Percentiles rank a stretch among this genome's conserved stretches.
Conservation (phyloP, 2,797 vertebrate species). For the Percopsis omiscomaycus region DNA sequence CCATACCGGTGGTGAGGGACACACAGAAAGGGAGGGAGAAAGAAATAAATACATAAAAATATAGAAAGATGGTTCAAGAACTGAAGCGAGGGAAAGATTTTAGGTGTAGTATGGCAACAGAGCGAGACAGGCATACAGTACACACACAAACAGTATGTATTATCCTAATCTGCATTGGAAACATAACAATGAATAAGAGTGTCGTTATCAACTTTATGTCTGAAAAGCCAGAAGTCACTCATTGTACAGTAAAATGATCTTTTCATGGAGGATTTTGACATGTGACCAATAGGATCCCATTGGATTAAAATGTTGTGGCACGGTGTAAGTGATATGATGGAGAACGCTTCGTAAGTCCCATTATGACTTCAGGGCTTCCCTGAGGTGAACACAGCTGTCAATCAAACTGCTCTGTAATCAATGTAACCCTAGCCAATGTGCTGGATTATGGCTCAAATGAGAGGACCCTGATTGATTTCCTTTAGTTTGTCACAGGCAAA, state of each 20-base stretch:
- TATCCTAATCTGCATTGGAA: too few species aligned
- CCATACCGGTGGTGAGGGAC: not conserved
- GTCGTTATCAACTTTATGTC: not conserved
- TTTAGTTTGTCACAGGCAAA: slow-evolving; percentile 52
- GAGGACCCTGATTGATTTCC: slow-evolving; percentile 63
- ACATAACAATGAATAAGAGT: not conserved
- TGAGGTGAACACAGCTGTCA: slow-evolving; percentile 58
- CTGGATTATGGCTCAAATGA: slow-evolving; percentile 73
- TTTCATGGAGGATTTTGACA: not conserved
- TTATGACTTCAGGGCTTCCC: slow-evolving; percentile 59
- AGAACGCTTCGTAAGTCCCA: slow-evolving; percentile 49
- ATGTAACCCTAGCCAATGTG: slow-evolving; percentile 51
- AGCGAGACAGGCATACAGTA: slow-evolving; percentile 3
- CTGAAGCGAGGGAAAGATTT: slow-evolving; percentile 9
- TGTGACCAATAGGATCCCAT: slow-evolving; percentile 34
- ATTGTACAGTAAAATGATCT: not conserved
- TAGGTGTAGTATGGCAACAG: not conserved
- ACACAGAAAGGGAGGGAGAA: slow-evolving; percentile 31
- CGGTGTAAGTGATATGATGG: slow-evolving; percentile 53
- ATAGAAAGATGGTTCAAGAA: not conserved
- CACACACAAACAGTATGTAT: not conserved
- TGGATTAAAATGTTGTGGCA: slow-evolving; percentile 39
- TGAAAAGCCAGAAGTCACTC: not conserved
- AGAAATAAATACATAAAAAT: not conserved
- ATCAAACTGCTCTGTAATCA: slow-evolving; percentile 67